Base-by-base conservation (phyloP, 2,797 vertebrate species). In the Aplochiton taeniatus region DNA sequence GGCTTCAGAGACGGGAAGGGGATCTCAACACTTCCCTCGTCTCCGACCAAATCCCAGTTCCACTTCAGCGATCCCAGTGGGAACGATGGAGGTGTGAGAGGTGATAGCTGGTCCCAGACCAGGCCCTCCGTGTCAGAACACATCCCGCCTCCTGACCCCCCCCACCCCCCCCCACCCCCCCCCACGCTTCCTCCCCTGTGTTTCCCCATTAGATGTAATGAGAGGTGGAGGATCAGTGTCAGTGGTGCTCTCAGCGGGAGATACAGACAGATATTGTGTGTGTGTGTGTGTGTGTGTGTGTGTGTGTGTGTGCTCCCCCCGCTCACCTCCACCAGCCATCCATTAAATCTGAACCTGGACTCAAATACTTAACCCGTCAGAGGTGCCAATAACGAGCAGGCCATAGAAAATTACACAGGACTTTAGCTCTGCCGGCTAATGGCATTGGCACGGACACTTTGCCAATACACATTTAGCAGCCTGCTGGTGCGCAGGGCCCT, bases 401-500 rank as follows among this genome's bases (percentile, higher is more conserved):
- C 87, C 73, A 70, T 76, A 76, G 89, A 89, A 91, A 91, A 91
- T 90, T 90, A 90, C 85, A 84, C 83, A 77, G 84, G 85, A 85
- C 82, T 90, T 86, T 86, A 87, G 85, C 86, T 87, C 85, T 80
- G 76, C 86, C 51, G 42, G 79, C 83, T 81, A 85, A 89, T 87
- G 80, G 87, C 79, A 84, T 76, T 83, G 87, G 86, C 88, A 83
- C 83, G 16, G 80, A 86, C 81, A 80, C 67, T 83, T 83, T 85
- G 82, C 84, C 76, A 85, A 89, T 83, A 85, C 68, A 61, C 49
- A 83, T 79, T 87, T 74, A 90, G 77, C 83, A 70, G 79, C 48
- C 76, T 73, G 91, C 81, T 88, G 63, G 88, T 83, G 83, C 74
- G 76, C 84, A 85, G 85, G 92, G 93, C 94, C 92, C 68, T 87